A percentile compares a stretch with the other conserved stretches of the same genome.
Evolutionary conservation across 2,113 vertebrate species (phyloP).

Genomic region (Protobothrops mucrosquamatus): DNA sequence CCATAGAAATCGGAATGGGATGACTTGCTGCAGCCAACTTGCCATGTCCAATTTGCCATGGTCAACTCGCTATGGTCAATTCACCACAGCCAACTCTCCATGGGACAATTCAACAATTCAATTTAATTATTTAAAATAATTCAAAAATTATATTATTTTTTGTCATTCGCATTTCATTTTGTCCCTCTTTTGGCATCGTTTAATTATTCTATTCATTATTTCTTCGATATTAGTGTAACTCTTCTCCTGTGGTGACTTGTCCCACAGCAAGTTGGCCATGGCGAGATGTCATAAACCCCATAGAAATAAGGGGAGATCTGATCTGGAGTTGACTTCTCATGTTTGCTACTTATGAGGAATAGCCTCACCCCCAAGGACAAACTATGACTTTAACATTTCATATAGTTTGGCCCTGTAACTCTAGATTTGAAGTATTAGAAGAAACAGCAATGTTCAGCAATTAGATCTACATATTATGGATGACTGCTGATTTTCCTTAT

Average conservation of each 20-base stretch:
- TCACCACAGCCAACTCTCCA: neutral
- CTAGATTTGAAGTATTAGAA: neutral
- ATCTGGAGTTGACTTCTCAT: neutral
- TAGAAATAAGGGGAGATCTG: neutral
- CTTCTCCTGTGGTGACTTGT: neutral
- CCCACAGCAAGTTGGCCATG: neutral
- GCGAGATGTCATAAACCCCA: neutral
- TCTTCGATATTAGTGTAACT: neutral
- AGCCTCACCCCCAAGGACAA: neutral
- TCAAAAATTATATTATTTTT: neutral
- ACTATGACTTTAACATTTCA: neutral
- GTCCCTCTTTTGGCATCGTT: neutral
- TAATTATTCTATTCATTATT: neutral
- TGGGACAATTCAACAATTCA: neutral
- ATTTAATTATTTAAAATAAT: neutral
- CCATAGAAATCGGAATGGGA: neutral
- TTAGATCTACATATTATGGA: conserved; percentile 9
- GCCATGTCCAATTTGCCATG: neutral
- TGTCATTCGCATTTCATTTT: neutral
- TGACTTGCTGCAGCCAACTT: neutral
- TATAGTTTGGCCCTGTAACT: neutral
- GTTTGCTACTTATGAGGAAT: neutral
- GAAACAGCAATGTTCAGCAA: conserved; percentile 1
- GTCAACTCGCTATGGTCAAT: neutral
- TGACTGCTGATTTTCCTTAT: neutral